Percentiles rank a stretch among this genome's conserved stretches.
Conservation (phyloP, 2,113 vertebrate genomes). For the Chaenocephalus aceratus region DNA sequence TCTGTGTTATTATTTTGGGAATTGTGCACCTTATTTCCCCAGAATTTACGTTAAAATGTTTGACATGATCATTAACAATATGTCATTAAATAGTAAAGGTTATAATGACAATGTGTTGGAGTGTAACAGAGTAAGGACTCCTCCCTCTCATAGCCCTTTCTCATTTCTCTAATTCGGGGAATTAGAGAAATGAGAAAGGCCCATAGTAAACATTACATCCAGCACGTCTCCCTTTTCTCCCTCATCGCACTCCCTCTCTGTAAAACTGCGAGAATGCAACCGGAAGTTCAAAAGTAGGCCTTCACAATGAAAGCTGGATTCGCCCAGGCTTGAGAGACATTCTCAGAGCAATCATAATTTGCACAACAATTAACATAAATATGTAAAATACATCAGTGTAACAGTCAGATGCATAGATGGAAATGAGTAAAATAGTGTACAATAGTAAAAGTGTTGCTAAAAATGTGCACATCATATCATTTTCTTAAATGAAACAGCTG, state of each 20-base stretch:
- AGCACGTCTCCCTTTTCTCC: constrained; percentile 72
- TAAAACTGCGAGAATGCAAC: fast-evolving
- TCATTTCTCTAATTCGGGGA: no score
- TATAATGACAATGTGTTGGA: neutral
- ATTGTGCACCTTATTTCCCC: no score
- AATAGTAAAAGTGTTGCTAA: no score
- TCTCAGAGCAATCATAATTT: neutral
- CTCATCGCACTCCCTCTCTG: neutral
- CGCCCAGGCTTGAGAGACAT: neutral
- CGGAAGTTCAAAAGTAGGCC: neutral
- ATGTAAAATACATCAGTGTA: neutral
- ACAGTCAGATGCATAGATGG: no score
- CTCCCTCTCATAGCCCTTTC: constrained; percentile 1
- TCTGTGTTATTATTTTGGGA: neutral
- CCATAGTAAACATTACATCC: constrained; percentile 59
- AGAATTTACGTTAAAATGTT: neutral
- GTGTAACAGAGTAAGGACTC: neutral
- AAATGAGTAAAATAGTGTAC: no score
- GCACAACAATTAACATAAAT: neutral
- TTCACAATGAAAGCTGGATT: constrained; percentile 32
- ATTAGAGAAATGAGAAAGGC: no score
- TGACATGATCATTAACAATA: neutral
- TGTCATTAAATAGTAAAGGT: neutral
- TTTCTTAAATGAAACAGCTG: no score
- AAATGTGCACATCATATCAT: no score